Percentiles rank a stretch among this genome's conserved stretches.
Evolutionary conservation across 2,888 invertebrate species (phyloP).

Genomic region (Diabrotica balteata): DNA sequence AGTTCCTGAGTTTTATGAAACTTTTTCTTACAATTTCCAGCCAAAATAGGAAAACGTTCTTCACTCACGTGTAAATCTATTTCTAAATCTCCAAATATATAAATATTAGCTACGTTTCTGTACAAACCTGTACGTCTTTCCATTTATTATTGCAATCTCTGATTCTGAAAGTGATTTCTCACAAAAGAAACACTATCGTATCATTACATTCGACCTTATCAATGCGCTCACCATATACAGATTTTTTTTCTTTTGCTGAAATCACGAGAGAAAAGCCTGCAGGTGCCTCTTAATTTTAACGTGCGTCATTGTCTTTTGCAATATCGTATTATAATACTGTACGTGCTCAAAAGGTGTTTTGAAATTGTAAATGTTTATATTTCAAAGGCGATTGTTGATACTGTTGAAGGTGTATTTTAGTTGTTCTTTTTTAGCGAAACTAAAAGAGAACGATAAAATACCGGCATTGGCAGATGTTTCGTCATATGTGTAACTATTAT

Average conservation of each 20-base stretch:
- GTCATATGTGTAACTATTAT: too few relatives aligned
- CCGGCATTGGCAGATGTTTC: too few relatives aligned
- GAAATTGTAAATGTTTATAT: not conserved
- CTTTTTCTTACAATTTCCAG: too few relatives aligned
- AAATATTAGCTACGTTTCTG: too few relatives aligned
- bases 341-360: not conserved
- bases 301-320: slow-evolving; percentile 3
- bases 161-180: slow-evolving; percentile 3
- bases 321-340: not conserved
- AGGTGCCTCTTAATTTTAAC: slow-evolving; percentile 1
- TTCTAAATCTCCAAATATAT: too few relatives aligned
- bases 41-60: too few relatives aligned
- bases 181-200: not conserved
- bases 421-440: too few relatives aligned
- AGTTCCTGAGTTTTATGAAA: too few relatives aligned
- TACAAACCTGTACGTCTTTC: not conserved
- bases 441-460: too few relatives aligned
- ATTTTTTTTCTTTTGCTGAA: not conserved
- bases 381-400: not conserved
- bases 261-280: slow-evolving; percentile 10
- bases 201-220: slow-evolving; percentile 13
- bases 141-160: not conserved
- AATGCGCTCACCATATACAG: not conserved
- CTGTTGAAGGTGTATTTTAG: too few relatives aligned
- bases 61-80: too few relatives aligned